Conservation (phyloP, 2,888 invertebrate genomes). For the Caenorhabditis drosophilae region DNA sequence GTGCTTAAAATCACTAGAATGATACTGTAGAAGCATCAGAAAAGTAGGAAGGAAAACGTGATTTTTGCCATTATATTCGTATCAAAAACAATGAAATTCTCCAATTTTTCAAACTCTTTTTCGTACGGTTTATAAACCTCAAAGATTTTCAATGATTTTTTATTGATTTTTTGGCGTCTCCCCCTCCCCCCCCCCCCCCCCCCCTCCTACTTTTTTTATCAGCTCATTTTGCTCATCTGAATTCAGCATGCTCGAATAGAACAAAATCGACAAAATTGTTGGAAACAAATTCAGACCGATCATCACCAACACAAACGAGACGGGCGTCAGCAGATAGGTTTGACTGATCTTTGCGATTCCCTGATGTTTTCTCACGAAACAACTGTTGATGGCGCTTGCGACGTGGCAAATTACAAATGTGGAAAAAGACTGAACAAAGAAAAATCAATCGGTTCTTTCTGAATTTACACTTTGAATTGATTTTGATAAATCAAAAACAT, state of each 20-base stretch:
- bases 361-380: slow-evolving; percentile 27
- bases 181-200: no score
- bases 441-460: no score
- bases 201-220: slow-evolving; percentile 20
- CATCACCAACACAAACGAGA: slow-evolving; percentile 12
- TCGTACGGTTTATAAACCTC: slow-evolving; percentile 21
- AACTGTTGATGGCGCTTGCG: slow-evolving; percentile 27
- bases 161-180: no score
- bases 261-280: slow-evolving; percentile 10
- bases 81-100: slow-evolving; percentile 28
- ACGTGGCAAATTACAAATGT: slow-evolving; percentile 23
- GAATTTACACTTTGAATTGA: slow-evolving; percentile 18
- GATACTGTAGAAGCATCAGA: slow-evolving; percentile 18
- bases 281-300: slow-evolving; percentile 24
- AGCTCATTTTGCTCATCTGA: slow-evolving; percentile 15
- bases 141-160: background rate
- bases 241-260: slow-evolving; percentile 21
- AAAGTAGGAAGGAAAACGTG: slow-evolving; percentile 26
- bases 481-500: slow-evolving; percentile 11
- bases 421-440: slow-evolving; percentile 17
- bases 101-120: slow-evolving; percentile 8
- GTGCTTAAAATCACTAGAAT: slow-evolving; percentile 19
- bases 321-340: slow-evolving; percentile 8
- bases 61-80: slow-evolving; percentile 26
- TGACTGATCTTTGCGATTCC: slow-evolving; percentile 23